phyloP scores from a whole-genome alignment of 2,797 vertebrate genomes.

The Artibeus jamaicensis region DNA sequence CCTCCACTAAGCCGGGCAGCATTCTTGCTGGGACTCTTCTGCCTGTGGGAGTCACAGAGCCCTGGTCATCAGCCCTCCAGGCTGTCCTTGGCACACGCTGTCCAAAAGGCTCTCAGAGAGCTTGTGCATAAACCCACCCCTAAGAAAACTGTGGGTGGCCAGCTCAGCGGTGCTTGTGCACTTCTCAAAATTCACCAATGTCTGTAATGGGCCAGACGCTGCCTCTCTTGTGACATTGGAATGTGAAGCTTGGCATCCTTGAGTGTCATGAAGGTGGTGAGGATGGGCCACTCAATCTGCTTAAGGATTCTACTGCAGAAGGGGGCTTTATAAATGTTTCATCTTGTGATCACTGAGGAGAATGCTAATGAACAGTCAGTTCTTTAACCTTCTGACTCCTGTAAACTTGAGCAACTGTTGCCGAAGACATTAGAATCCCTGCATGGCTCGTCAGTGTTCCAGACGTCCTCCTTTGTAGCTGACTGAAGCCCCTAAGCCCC shows the following conservation, averaged over 20 bases:
- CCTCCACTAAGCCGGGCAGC: background rate
- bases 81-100: background rate
- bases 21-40: background rate
- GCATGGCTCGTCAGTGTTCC: background rate
- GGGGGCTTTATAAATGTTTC: background rate
- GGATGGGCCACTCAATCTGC: background rate
- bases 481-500: background rate
- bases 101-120: background rate
- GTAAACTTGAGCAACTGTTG: background rate
- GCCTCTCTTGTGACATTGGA: background rate
- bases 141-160: background rate
- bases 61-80: background rate
- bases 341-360: background rate
- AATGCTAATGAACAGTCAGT: background rate
- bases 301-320: background rate
- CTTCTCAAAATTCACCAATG: background rate
- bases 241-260: background rate
- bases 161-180: background rate
- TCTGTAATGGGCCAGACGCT: background rate
- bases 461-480: background rate
- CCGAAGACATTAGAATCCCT: background rate
- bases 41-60: background rate
- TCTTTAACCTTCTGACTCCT: background rate
- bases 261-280: background rate
- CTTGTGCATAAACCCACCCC: too few relatives aligned